Conservation (phyloP, 1,140 invertebrate species). For the Pemphigus obesinymphae region DNA sequence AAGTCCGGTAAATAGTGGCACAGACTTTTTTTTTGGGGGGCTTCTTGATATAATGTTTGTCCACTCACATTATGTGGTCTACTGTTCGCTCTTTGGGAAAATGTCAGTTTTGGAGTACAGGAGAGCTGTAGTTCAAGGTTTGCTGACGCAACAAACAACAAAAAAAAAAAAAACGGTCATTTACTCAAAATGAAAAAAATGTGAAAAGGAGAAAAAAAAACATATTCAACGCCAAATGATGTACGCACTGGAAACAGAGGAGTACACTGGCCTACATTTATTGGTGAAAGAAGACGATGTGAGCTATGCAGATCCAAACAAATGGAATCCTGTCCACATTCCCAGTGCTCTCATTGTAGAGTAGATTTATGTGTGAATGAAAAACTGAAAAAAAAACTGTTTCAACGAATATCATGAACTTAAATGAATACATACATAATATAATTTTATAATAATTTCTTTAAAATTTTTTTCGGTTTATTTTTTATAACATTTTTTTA, state of each 20-base stretch:
- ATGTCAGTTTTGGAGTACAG: neutral
- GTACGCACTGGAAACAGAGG: neutral
- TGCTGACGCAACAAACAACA: neutral
- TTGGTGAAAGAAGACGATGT: neutral
- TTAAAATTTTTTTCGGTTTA: too few relatives aligned
- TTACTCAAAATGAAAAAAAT: neutral
- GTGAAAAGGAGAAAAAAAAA: neutral
- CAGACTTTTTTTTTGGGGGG: neutral
- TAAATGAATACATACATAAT: too few relatives aligned
- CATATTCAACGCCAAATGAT: neutral
- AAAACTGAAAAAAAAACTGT: neutral
- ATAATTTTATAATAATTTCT: too few relatives aligned
- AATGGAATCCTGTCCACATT: neutral
- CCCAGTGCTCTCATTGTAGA: neutral
- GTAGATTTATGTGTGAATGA: neutral
- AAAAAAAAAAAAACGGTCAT: neutral
- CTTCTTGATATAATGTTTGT: neutral
- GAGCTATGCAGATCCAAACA: neutral
- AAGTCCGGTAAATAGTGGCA: neutral
- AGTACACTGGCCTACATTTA: neutral
- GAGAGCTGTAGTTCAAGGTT: neutral
- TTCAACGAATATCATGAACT: neutral
- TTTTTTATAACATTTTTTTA: too few relatives aligned
- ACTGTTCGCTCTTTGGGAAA: neutral
- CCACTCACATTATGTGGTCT: neutral